Evolutionary conservation across 2,797 vertebrate genomes (phyloP), one percentile per base, ranked within the genome.

Genomic region (Pseudochirops corinnae): DNA sequence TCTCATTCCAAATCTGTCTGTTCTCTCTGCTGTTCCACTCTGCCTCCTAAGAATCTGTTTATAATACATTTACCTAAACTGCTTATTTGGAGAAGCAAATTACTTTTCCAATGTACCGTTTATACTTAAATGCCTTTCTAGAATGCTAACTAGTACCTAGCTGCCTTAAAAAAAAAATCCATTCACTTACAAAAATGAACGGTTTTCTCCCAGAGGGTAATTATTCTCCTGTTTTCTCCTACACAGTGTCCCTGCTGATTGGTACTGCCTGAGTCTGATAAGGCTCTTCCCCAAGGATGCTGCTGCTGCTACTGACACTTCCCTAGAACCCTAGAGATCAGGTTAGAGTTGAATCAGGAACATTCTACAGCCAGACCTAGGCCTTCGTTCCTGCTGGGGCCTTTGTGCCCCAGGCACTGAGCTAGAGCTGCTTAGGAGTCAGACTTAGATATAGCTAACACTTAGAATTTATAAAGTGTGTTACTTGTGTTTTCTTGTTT

Each of bases 231-330:
- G 16, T 46, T 46, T 9, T 46, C 39, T 82, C 21, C 21, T 82
- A 82, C 39, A 82, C 39, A 46, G 26, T 93, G 24, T 93, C 92
- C 55, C 60, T 55, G 46, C 60, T 87, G 56, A 87, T 74, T 93
- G 56, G 67, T 87, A n/a, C 82, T 87, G 92, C 13, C 82, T 93
- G 53, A 56, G 92, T 56, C 56, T 82, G 39, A 82, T 82, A 82
- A 46, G 39, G 74, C 74, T 82, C 97, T 57, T 92, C 24, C 74
- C 82, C 60, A 92, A 56, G 95, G 50, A 13, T 92, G n/a, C n/a
- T 91, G 92, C 74, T 92, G 55, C 13, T 52, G 14, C n/a, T 18
- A 0, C 28, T 50, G 4, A 24, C 24, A n/a, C 24, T 46, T 39
- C 39, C n/a, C 39, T 82, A 82, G 74, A 82, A 82, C 26, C 74